Percentiles rank a stretch among this genome's conserved stretches.
These are phyloP conservation scores for Oxygymnocypris stewartii DNA, from an alignment of 2,113 vertebrate genomes.

Conservation along the genomic window DNA sequence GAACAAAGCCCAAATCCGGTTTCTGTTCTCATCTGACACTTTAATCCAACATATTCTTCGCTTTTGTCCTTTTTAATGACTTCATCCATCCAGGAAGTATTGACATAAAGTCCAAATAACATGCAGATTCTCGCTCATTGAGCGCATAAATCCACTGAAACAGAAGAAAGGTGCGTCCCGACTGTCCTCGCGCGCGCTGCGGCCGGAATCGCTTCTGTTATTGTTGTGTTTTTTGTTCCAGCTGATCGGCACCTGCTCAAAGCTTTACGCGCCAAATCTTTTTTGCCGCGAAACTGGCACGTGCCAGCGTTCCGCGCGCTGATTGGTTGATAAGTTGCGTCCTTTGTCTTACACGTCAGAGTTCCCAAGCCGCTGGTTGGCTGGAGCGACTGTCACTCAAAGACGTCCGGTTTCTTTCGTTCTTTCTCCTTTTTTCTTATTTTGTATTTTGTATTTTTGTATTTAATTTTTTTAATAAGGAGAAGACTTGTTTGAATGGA, in stretches of 20 bases:
- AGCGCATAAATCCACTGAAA: neutral
- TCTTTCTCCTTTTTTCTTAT: neutral
- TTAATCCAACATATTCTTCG: slow-evolving; percentile 2
- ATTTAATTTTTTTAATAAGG: neutral
- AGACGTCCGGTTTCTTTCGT: neutral
- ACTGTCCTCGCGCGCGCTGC: neutral
- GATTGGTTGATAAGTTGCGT: slow-evolving; percentile 72
- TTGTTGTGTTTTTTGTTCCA: slow-evolving; percentile 73
- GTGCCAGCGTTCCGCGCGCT: slow-evolving; percentile 59
- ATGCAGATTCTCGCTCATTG: neutral
- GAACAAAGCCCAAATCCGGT: slow-evolving; percentile 17
- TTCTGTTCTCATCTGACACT: neutral
- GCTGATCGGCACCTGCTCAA: slow-evolving; percentile 79
- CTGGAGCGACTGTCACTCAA: slow-evolving; percentile 34
- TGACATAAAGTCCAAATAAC: neutral
- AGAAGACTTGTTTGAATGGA: neutral
- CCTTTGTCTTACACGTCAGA: neutral
- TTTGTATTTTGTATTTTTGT: too few relatives aligned
- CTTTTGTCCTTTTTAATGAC: slow-evolving; percentile 7
- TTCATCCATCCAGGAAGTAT: slow-evolving; percentile 41
- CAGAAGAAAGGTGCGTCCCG: too few relatives aligned
- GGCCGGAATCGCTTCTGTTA: slow-evolving; percentile 32
- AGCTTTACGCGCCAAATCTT: slow-evolving; percentile 95
- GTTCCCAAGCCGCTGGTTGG: slow-evolving; percentile 63
- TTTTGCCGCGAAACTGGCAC: slow-evolving; percentile 96